Percentiles rank a stretch among this genome's conserved stretches.
Evolutionary conservation across 2,113 vertebrate genomes (phyloP).

Genomic region (Muntiacus muntjak): DNA sequence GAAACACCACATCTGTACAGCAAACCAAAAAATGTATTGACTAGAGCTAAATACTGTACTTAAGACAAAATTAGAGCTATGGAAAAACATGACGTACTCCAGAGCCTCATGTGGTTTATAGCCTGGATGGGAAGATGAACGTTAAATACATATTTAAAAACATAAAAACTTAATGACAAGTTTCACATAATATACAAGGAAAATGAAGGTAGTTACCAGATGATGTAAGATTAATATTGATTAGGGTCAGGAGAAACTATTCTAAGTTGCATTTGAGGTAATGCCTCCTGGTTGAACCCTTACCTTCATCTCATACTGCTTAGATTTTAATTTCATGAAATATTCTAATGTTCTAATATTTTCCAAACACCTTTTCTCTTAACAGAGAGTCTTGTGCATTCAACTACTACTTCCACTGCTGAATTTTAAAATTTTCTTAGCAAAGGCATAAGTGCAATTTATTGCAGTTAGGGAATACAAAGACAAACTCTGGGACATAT

Average conservation of each 20-base stretch:
- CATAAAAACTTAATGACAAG: not conserved
- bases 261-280: not conserved
- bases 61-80: not conserved
- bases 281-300: not conserved
- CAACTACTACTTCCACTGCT: not conserved
- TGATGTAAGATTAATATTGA: not conserved
- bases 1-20: not conserved
- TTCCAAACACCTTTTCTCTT: not conserved
- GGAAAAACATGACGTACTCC: not conserved
- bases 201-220: not conserved
- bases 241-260: not conserved
- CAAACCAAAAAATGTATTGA: not conserved
- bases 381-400: not conserved
- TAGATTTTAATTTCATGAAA: not conserved
- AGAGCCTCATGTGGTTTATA: not conserved
- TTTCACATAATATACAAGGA: not conserved
- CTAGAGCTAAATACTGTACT: not conserved
- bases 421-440: not conserved
- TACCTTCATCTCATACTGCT: not conserved
- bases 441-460: not conserved
- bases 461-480: not conserved
- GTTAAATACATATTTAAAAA: not conserved
- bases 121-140: not conserved
- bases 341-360: not conserved
- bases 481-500: not conserved